phyloP scores from a whole-genome alignment of 1,140 invertebrate species.

The Drosophila kohkoa region DNA sequence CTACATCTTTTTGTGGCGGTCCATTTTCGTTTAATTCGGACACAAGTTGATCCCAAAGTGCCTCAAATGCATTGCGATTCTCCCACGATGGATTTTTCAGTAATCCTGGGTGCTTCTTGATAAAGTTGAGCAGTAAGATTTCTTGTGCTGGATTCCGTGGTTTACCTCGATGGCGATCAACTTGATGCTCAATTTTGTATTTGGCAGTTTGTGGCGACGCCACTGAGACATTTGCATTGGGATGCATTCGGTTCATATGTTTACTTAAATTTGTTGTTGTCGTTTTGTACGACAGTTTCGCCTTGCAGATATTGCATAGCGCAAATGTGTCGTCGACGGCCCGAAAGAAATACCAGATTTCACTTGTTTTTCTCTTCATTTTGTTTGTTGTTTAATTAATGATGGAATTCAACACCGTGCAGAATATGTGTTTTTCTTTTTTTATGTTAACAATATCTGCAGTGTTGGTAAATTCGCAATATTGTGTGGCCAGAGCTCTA shows the following conservation, averaged over 20 bases:
- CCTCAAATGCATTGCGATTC: constrained; percentile 49
- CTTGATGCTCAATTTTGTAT: constrained; percentile 46
- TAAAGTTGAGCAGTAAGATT: constrained; percentile 61
- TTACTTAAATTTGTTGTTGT: constrained; percentile 73
- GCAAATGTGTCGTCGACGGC: constrained; percentile 70
- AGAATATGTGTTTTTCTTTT: constrained; percentile 10
- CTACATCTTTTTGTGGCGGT: constrained; percentile 64
- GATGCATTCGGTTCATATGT: constrained; percentile 74
- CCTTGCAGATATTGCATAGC: constrained; percentile 71
- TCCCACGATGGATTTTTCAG: constrained; percentile 71
- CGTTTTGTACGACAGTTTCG: constrained; percentile 70
- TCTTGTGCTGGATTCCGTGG: constrained; percentile 64
- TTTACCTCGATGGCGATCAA: constrained; percentile 61
- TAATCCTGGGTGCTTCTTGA: constrained; percentile 62
- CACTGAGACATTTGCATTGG: constrained; percentile 43
- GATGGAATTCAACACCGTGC: constrained; percentile 26
- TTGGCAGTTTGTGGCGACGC: constrained; percentile 41
- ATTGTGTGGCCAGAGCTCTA: background rate
- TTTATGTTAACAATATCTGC: constrained; percentile 24
- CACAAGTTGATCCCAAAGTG: constrained; percentile 65
- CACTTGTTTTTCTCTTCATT: constrained; percentile 71
- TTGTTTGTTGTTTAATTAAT: constrained; percentile 32
- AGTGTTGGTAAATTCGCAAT: constrained; percentile 30
- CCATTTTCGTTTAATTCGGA: constrained; percentile 54
- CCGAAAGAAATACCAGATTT: constrained; percentile 71